A percentile compares a stretch with the other conserved stretches of the same genome.
Conservation (phyloP, 2,797 vertebrate species). For the Denticeps clupeoides region DNA sequence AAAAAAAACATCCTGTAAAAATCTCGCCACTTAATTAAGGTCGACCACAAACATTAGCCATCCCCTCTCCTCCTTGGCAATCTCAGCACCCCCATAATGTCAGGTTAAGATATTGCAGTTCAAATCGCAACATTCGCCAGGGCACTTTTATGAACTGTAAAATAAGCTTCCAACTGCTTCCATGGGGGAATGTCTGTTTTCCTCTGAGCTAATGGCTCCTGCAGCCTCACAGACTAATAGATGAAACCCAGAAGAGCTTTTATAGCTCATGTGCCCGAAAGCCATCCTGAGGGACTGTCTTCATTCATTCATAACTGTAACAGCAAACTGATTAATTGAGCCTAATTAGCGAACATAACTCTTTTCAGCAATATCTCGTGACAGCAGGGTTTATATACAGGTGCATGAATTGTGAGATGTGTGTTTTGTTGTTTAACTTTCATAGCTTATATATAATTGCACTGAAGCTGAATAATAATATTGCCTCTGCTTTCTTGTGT, state of each 20-base stretch:
- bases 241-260: background rate
- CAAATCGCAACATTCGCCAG: conserved; percentile 16
- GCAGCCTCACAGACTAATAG: background rate
- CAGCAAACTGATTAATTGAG: background rate
- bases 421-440: too few species aligned
- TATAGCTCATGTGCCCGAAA: background rate
- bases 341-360: background rate
- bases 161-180: conserved; percentile 5
- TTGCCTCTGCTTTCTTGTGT: too few species aligned
- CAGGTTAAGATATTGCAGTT: conserved; percentile 19
- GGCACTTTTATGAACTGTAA: conserved; percentile 17
- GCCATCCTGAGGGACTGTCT: background rate
- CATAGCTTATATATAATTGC: too few species aligned
- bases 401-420: too few species aligned
- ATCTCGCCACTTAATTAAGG: conserved; percentile 45
- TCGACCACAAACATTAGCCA: conserved; percentile 30
- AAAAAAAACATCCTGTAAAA: conserved; percentile 37
- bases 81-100: conserved; percentile 11
- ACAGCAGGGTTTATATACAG: background rate
- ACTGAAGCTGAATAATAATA: too few species aligned
- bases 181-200: background rate
- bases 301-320: background rate
- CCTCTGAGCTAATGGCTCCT: background rate
- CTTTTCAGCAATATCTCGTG: background rate
- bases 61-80: conserved; percentile 18